Base-by-base conservation (phyloP, 1,140 invertebrate genomes). In the Epicauta chinensis region DNA sequence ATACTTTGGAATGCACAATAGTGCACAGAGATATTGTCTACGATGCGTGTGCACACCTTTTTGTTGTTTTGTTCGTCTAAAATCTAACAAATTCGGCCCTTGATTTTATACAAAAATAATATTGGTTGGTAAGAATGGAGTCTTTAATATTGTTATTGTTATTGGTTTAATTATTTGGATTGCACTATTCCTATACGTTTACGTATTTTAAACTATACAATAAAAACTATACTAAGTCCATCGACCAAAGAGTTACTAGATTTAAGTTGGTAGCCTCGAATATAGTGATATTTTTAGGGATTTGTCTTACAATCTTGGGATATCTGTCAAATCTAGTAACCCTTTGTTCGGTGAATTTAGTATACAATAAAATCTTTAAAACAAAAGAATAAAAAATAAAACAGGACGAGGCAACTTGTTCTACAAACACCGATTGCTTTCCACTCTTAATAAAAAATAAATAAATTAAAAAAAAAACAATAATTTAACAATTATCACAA, bases 1-100 rank as follows among this genome's bases (percentile, higher is more conserved):
- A 59, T 60, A 58, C 29, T 62, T 60, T 60, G 57, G 60, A 62
- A 64, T 64, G 62, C 60, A 62, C 60, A 57, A 57, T 62, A 62
- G 55, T 62, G 60, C 60, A 55, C 52, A n/a, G n/a, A n/a, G 48
- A 53, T 61, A 61, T 63, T 63, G 58, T 63, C 59, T 61, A 63
- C 59, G 53, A 61, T 56, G 51, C 53, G 35, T 46, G 53, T 61
- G 56, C 50, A 59, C 58, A 51, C 35, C 42, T 39, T 38, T 32
- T n/a, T 23, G 41, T 42, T 38, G 40, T 9, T 7, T 9, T 7
- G 32, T 23, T 48, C 11, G 39, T 38, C 36, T 46, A 41, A 36
- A 48, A 16, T 51, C 41, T 48, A 58, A 44, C 40, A 49, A 58
- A 51, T 54, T 58, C 47, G 47, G 35, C 46, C 56, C 56, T 32